These are phyloP conservation scores for Lasioglossum calceatum DNA, from an alignment of 2,888 invertebrate species.

Conservation along the genomic window DNA sequence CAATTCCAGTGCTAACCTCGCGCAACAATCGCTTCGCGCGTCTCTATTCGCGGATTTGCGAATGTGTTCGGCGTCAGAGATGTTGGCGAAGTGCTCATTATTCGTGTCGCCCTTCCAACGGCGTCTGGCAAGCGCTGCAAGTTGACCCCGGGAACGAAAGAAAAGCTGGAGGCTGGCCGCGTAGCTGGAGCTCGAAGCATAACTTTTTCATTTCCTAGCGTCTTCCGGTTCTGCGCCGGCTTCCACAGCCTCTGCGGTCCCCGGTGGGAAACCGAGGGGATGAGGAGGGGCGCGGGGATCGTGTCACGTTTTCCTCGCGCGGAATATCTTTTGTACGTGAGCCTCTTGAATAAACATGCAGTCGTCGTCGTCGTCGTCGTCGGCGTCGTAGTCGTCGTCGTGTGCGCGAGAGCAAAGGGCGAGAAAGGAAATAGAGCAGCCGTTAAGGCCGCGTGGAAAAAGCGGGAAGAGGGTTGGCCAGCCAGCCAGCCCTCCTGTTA, in stretches of 20 bases:
- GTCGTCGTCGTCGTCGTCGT: conserved; percentile 50
- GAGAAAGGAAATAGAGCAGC: conserved; percentile 46
- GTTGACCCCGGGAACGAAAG: conserved; percentile 32
- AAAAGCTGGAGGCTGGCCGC: conserved; percentile 55
- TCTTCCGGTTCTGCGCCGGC: conserved; percentile 76
- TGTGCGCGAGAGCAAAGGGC: conserved; percentile 69
- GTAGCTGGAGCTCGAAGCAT: conserved; percentile 73
- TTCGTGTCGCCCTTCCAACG: background rate
- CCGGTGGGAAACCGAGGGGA: conserved; percentile 30
- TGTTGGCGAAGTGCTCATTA: conserved; percentile 11
- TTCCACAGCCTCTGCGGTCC: conserved; percentile 45
- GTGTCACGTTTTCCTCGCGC: conserved; percentile 78
- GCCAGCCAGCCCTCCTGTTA: conserved; percentile 59
- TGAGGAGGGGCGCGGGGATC: conserved; percentile 24
- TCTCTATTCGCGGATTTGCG: background rate
- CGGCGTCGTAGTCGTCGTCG: conserved; percentile 25
- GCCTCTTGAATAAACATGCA: conserved; percentile 83
- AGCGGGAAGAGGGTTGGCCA: conserved; percentile 26
- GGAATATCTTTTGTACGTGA: conserved; percentile 83
- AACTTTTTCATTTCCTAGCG: conserved; percentile 83
- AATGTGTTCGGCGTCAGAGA: background rate
- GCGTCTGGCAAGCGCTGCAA: conserved; percentile 11
- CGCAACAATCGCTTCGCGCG: background rate
- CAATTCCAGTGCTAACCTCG: background rate
- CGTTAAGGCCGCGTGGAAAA: conserved; percentile 18